Evolutionary conservation across 2,888 invertebrate genomes (phyloP).

Genomic region (Eueremaeus valkanovi): DNA sequence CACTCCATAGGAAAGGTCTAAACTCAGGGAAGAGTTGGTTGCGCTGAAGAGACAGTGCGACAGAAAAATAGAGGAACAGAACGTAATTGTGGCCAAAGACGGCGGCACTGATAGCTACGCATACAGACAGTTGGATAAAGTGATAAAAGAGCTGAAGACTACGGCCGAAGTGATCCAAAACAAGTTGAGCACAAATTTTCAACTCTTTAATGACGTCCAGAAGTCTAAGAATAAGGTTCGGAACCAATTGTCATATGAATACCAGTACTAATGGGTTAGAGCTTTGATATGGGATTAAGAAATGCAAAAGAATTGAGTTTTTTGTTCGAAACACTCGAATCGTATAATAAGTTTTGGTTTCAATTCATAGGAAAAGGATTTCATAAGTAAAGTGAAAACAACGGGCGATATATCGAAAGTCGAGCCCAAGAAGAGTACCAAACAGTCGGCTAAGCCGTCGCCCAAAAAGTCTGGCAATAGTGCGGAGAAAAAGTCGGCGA

Average conservation of each 20-base stretch:
- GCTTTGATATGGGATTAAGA: neutral
- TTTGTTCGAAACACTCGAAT: too few relatives aligned
- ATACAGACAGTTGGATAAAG: neutral
- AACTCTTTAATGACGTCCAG: constrained; percentile 10
- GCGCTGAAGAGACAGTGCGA: neutral
- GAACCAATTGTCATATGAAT: neutral
- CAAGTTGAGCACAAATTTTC: neutral
- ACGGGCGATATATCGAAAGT: neutral
- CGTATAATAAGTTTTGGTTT: too few relatives aligned
- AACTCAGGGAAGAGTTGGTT: neutral
- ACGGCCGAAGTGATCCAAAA: neutral
- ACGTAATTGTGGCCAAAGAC: neutral
- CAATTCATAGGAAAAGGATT: neutral
- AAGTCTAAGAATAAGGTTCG: neutral
- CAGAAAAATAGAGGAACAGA: neutral
- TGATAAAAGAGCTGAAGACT: neutral
- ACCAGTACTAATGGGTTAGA: too few relatives aligned
- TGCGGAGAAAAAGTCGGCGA: neutral
- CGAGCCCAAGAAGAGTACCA: neutral
- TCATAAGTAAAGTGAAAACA: neutral
- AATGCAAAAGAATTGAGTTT: neutral
- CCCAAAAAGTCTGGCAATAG: neutral
- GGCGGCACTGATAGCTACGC: neutral
- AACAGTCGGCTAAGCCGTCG: neutral
- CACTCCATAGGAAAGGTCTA: neutral